A percentile compares a stretch with the other conserved stretches of the same genome.
Evolutionary conservation across 2,113 vertebrate genomes (phyloP).

Genomic region (Riparia riparia): DNA sequence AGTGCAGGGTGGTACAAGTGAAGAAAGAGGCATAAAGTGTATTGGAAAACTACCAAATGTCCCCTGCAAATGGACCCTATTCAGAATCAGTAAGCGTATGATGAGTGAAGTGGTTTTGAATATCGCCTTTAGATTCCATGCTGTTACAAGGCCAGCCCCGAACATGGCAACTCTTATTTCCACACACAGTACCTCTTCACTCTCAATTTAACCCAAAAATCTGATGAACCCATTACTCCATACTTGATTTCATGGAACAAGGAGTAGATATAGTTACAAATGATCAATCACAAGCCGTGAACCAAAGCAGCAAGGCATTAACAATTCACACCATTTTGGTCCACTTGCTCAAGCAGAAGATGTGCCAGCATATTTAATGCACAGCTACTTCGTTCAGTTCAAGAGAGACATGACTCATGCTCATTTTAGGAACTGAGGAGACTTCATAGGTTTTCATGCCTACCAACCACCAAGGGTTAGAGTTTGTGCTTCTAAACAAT

Average conservation of each 20-base stretch:
- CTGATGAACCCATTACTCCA: constrained; percentile 92
- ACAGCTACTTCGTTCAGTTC: constrained; percentile 83
- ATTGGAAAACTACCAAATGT: constrained; percentile 89
- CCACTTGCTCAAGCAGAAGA: constrained; percentile 92
- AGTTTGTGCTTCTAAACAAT: constrained; percentile 54
- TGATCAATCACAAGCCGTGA: constrained; percentile 93
- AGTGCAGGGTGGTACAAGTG: constrained; percentile 75
- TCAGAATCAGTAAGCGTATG: constrained; percentile 94
- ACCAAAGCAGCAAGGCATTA: constrained; percentile 92
- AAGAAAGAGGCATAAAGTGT: constrained; percentile 88
- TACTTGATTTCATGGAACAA: constrained; percentile 96
- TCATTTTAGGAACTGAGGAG: constrained; percentile 72
- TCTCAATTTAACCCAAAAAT: constrained; percentile 97
- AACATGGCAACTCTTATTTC: constrained; percentile 91
- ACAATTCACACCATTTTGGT: constrained; percentile 92
- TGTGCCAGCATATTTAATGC: constrained; percentile 91
- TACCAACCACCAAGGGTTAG: constrained; percentile 18
- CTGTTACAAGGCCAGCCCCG: constrained; percentile 88
- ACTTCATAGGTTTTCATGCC: constrained; percentile 62
- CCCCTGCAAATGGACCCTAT: constrained; percentile 90
- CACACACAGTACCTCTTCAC: constrained; percentile 92
- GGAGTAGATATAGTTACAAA: constrained; percentile 94
- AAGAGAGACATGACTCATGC: constrained; percentile 80
- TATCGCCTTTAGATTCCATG: constrained; percentile 92
- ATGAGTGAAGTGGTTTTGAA: constrained; percentile 93